Base-by-base conservation (phyloP, 1,140 invertebrate genomes). In the Drosophila sturtevanti region DNA sequence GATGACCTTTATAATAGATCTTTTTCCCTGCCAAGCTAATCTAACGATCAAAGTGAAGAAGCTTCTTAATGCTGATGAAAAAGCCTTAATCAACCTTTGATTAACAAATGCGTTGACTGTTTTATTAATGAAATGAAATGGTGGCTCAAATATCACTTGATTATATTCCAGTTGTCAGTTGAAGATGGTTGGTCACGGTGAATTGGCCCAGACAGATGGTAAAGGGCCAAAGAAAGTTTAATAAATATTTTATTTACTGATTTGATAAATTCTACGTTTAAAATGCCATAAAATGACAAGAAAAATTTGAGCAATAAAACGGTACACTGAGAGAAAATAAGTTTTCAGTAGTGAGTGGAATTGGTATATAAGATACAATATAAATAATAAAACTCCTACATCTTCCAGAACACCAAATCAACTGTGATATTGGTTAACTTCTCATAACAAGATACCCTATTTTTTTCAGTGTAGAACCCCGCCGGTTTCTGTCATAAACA, bases 401-500 rank as follows among this genome's bases (percentile, higher is more conserved):
- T n/a, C n/a, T n/a, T n/a, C n/a, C n/a, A n/a, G n/a, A n/a, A n/a
- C n/a, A n/a, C n/a, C n/a, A n/a, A n/a, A n/a, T n/a, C n/a, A n/a
- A n/a, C n/a, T n/a, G n/a, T n/a, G n/a, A n/a, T n/a, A 31, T 31
- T 31, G 27, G 27, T 4, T 31, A 31, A n/a, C n/a, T n/a, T n/a
- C n/a, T n/a, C n/a, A n/a, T n/a, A n/a, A n/a, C n/a, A n/a, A n/a
- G n/a, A 38, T n/a, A 14, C 12, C 4, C 7, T 41, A 4, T 48
- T 48, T 48, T 10, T 48, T 11, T 21, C 41, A 11, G 41, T 48
- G 41, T 48, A 48, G 38, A 35, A 64, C 67, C 72, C 73, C 66
- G 63, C 37, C 77, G 69, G 44, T 51, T 79, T 75, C 72, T 68
- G 68, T 81, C 68, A 82, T 79, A 87, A 85, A 77, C 81, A 86